Base-by-base conservation (phyloP, 2,888 invertebrate species). In the Pristionchus exspectatus region DNA sequence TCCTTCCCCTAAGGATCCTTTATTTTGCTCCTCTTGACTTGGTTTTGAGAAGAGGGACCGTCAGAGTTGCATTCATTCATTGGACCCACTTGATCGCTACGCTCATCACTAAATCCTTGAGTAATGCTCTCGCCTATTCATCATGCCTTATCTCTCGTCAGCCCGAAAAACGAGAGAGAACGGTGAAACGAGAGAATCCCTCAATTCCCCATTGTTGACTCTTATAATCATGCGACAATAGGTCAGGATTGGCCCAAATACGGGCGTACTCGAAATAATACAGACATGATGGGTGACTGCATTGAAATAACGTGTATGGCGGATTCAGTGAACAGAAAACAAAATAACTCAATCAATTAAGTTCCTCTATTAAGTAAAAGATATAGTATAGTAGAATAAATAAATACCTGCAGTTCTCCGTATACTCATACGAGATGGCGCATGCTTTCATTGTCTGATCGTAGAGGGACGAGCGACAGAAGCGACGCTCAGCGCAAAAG, bases 401-500 rank as follows among this genome's bases (percentile, higher is more conserved):
- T 44, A 12, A 83, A 44, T 87, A 91, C 91, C 90, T 63, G 91
- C 93, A 93, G 69, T 93, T 92, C 66, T 92, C 91, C 21, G 92
- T 92, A 59, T 91, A 91, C 63, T 92, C 93, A 63, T 93, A 94
- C 9, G 94, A 93, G 24, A 94, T 93, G 33, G 94, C 93, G 88
- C 94, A 94, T 14, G 93, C 93, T 86, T 91, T 92, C 5, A 93
- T 91, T 38, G 91, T 90, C 30, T 90, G 90, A 89, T 94, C 94
- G 90, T 92, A 95, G 50, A 94, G 92, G 27, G 95, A 95, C 33
- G 94, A 92, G 30, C 93, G 91, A 89, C 95, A 95, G 90, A 95
- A 94, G 74, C 94, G 93, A 21, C 93, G 92, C 44, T 93, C 92
- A 14, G 91, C 92, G 90, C 95, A 95, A 89, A 94, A 93, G 3